A percentile compares a stretch with the other conserved stretches of the same genome.
Evolutionary conservation across 2,888 invertebrate species (phyloP).

Genomic region (Cosmopolites sordidus): DNA sequence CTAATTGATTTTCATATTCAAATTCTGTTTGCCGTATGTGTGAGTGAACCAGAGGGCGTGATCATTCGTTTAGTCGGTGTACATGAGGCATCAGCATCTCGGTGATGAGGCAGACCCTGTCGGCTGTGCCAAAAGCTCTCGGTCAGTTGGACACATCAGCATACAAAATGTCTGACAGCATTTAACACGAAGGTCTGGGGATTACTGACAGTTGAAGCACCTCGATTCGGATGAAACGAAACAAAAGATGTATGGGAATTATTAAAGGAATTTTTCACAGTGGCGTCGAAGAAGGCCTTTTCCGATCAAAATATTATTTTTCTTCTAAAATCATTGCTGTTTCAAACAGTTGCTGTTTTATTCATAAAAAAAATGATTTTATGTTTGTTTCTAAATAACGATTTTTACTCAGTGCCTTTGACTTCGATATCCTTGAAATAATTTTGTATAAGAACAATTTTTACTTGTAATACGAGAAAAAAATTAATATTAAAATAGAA

Average conservation of each 20-base stretch:
- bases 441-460: too few relatives aligned
- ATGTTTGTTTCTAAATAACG: too few relatives aligned
- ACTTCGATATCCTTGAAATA: too few relatives aligned
- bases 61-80: constrained; percentile 44
- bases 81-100: constrained; percentile 10
- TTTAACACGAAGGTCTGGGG: constrained; percentile 25
- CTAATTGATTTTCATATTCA: constrained; percentile 32
- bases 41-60: constrained; percentile 19
- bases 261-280: constrained; percentile 15
- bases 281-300: too few relatives aligned
- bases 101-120: constrained; percentile 41
- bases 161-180: constrained; percentile 28
- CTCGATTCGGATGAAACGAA: constrained; percentile 17
- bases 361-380: too few relatives aligned
- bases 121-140: constrained; percentile 33
- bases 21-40: constrained; percentile 30
- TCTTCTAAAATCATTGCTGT: too few relatives aligned
- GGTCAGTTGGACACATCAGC: constrained; percentile 34
- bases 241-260: constrained; percentile 17
- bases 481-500: too few relatives aligned
- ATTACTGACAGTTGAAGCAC: constrained; percentile 26
- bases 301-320: too few relatives aligned
- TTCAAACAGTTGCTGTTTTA: too few relatives aligned
- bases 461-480: too few relatives aligned
- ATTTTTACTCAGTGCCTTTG: too few relatives aligned